These are phyloP conservation scores for Pterobdella sp. DNA, from an alignment of 2,888 invertebrate species.

Conservation along the genomic window DNA sequence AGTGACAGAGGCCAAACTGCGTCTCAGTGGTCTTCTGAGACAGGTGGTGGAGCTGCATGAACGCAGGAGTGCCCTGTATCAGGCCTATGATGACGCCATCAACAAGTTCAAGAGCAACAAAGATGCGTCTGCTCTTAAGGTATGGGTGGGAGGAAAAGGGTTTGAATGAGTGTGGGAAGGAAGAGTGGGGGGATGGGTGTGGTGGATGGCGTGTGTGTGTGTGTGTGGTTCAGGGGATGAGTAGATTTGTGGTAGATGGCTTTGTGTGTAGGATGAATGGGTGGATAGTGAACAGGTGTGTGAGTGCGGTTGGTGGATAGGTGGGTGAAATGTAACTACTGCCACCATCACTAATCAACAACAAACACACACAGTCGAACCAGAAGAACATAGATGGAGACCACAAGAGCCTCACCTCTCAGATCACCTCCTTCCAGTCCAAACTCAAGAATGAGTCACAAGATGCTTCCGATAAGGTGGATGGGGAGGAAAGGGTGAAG, in stretches of 20 bases:
- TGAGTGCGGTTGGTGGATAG: too few species aligned
- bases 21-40: slow-evolving; percentile 50
- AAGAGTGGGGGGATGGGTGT: too few species aligned
- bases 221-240: too few species aligned
- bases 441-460: slow-evolving; percentile 59
- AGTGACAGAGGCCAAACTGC: slow-evolving; percentile 54
- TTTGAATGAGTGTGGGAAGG: too few species aligned
- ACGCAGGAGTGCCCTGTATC: slow-evolving; percentile 58
- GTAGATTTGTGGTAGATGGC: too few species aligned
- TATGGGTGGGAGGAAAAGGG: too few species aligned
- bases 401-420: slow-evolving; percentile 57
- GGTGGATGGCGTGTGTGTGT: too few species aligned
- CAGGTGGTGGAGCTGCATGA: slow-evolving; percentile 57
- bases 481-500: not conserved
- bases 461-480: slow-evolving; percentile 59
- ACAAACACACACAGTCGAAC: slow-evolving; percentile 38
- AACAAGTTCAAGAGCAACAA: slow-evolving; percentile 59
- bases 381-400: slow-evolving; percentile 59
- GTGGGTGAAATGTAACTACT: too few species aligned
- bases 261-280: too few species aligned
- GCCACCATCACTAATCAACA: not conserved
- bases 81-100: slow-evolving; percentile 59
- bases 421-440: slow-evolving; percentile 55
- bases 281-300: too few species aligned
- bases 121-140: slow-evolving; percentile 52